phyloP scores from a whole-genome alignment of 2,797 vertebrate species.

The Pteropus rufus region DNA sequence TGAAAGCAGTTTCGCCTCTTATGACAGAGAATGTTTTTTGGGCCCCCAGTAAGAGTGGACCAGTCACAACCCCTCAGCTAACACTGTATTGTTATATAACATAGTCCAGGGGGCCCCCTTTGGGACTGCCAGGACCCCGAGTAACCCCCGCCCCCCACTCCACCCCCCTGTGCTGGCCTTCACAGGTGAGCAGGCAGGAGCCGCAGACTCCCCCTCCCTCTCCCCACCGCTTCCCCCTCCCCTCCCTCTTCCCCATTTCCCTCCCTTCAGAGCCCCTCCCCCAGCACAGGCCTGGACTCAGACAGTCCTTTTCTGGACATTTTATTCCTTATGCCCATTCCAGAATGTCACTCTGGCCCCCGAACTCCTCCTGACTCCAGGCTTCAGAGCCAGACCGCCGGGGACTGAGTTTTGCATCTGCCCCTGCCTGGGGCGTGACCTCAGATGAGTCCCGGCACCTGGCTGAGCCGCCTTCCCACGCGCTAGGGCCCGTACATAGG shows the following conservation, averaged over 20 bases:
- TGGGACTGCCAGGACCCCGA: neutral
- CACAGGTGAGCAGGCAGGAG: accelerated
- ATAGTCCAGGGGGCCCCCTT: neutral
- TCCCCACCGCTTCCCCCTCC: no score
- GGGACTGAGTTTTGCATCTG: neutral
- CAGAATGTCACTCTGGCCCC: neutral
- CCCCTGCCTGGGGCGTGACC: neutral
- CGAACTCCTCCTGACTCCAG: neutral
- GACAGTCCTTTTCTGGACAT: neutral
- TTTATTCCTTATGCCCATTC: neutral
- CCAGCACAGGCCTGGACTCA: neutral
- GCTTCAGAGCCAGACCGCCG: neutral
- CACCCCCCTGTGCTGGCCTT: neutral
- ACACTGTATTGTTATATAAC: accelerated
- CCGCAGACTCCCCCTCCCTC: accelerated
- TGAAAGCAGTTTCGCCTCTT: neutral
- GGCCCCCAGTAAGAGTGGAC: neutral
- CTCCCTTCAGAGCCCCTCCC: neutral
- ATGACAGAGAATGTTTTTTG: neutral
- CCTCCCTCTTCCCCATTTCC: neutral
- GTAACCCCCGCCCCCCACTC: no score
- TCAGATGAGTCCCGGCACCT: neutral
- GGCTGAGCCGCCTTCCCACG: neutral
- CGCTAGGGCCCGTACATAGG: no score
- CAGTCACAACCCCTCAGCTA: neutral